Base-by-base conservation (phyloP, 2,113 vertebrate species). In the Danio rerio region DNA sequence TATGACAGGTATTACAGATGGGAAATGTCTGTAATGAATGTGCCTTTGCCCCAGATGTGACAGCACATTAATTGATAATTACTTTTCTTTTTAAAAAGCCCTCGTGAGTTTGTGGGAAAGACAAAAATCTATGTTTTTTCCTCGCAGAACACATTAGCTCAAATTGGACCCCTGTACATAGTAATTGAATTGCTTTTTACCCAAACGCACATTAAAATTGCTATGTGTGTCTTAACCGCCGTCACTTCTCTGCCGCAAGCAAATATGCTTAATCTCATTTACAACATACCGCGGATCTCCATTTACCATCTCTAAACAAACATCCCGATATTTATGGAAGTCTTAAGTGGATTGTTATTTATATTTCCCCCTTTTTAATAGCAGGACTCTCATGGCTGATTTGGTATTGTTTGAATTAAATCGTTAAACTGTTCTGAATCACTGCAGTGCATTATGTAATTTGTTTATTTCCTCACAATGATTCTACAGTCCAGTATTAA, bases 281-380 rank as follows among this genome's bases (percentile, higher is more conserved):
- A 74, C 7, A 75, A 72, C 83, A 75, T n/a, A 50, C 11, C 9
- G 52, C 65, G 45, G 52, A 77, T 68, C 42, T 49, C 69, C 52
- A 78, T 85, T 81, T 77, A 65, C 76, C 76, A 81, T 78, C 40
- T 42, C 43, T 49, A 78, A 85, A 85, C 61, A 77, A 81, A 81
- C 63, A 50, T 84, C 53, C 43, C 52, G 5, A 78, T 72, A 83
- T 72, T 49, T 78, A 70, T 76, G 63, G 21, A 10, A 18, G 21
- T 65, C 66, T 43, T 50, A 55, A 65, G 62, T 81, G 20, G 72
- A 58, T n/a, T 45, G 52, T 70, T 55, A n/a, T 68, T 50, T 71
- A 50, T 56, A 45, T 56, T 63, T 16, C 10, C 31, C 31, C 9
- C 43, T 58, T 79, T 45, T 73, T 42, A 55, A 59, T 49, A 70